Conservation (phyloP, 1,140 invertebrate species). For the Musca vetustissima region DNA sequence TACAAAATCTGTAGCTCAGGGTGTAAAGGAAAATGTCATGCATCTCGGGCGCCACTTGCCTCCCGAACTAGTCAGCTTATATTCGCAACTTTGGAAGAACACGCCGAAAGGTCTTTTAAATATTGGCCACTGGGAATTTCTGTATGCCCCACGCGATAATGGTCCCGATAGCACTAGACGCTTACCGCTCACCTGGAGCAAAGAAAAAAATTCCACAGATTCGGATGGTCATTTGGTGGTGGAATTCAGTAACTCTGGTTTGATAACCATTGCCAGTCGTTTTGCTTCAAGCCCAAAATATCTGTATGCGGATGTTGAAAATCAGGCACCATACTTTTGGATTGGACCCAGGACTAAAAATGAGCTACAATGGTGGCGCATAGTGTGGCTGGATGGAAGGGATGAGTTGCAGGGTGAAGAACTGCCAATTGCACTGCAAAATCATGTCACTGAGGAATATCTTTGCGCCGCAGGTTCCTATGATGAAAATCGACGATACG, state of each 20-base stretch:
- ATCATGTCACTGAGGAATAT: not conserved
- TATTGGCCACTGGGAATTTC: too few species aligned
- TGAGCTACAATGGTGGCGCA: not conserved
- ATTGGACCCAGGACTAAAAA: not conserved
- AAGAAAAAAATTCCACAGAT: conserved; percentile 13
- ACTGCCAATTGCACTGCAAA: not conserved
- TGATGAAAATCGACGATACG: conserved; percentile 11
- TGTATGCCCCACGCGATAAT: not conserved
- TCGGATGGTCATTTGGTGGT: not conserved
- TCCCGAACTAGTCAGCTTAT: too few species aligned
- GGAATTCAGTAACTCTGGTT: not conserved
- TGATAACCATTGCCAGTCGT: not conserved
- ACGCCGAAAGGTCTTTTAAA: too few species aligned
- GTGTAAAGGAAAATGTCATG: too few species aligned
- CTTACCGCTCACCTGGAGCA: conserved; percentile 1
- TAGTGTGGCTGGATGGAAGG: not conserved
- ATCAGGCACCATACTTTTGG: conserved; percentile 4
- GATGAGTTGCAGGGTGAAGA: not conserved
- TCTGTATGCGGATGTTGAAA: conserved; percentile 3
- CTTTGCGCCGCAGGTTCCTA: not conserved
- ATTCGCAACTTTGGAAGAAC: too few species aligned
- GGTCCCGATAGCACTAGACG: conserved; percentile 6
- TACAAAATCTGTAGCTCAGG: too few species aligned
- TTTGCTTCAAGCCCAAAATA: not conserved
- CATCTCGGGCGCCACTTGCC: too few species aligned